Evolutionary conservation across 1,140 invertebrate species (phyloP), one percentile per base, ranked within the genome.

Genomic region (Plodia interpunctella): DNA sequence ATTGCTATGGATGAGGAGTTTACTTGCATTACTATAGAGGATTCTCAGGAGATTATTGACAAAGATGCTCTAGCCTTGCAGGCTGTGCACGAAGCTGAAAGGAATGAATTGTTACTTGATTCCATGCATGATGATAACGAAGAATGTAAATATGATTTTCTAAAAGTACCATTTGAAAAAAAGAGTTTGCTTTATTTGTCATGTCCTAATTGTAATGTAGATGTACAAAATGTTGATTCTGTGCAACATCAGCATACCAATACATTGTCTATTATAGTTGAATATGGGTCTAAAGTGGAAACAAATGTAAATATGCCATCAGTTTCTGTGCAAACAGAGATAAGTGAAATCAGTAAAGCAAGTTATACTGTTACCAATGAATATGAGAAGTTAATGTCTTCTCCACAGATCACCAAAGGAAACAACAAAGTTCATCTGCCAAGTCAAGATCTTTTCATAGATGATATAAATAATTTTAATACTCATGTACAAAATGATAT

Each of bases 1-100:
- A 79, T 80, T 55, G 69, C 70, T 28, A 63, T 72, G 59, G 78
- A 83, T 71, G 72, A 81, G 73, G 74, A 79, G n/a, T n/a, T n/a
- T n/a, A n/a, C n/a, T 9, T 49, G 52, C 30, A 73, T 72, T 56
- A 49, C 71, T 6, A 76, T 87, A 55, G 68, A 79, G 58, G 79
- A 78, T 59, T 68, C 69, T 53, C 69, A 74, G 58, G 53, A 65
- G 30, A 58, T 60, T 35, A 19, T 80, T 60, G 81, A 86, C 70
- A 88, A 86, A 67, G 83, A 88, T 68, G 69, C 62, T 65, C 35
- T 70, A 10, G 79, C 82, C 52, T 78, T 71, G 62, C 63, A 72
- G 20, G 76, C 80, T 58, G 70, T 86, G 11, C 17, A 75, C 57
- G 68, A 79, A 60, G 80, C 78, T 65, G 63, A 78, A 55, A 63